phyloP scores from a whole-genome alignment of 1,140 invertebrate genomes.

The Trichomalopsis sarcophagae region DNA sequence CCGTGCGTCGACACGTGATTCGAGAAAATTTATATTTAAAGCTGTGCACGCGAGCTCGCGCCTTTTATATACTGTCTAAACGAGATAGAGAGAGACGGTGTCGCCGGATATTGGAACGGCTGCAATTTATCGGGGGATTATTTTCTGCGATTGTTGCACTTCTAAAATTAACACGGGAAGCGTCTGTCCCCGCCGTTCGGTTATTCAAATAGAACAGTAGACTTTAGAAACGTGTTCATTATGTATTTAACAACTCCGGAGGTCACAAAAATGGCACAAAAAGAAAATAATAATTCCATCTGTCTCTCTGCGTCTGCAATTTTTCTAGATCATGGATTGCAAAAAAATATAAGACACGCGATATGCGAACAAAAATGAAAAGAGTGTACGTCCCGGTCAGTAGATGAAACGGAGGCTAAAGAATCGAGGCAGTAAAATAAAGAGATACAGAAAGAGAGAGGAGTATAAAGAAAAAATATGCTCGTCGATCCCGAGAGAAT shows the following conservation, averaged over 20 bases:
- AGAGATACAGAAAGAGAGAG: not conserved
- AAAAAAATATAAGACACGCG: slow-evolving; percentile 10
- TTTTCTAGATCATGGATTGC: not conserved
- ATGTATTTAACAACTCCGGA: too few relatives aligned
- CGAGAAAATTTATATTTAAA: slow-evolving; percentile 4
- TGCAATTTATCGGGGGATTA: too few relatives aligned
- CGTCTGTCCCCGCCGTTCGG: too few relatives aligned
- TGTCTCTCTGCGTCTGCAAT: not conserved
- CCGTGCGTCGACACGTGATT: slow-evolving; percentile 50
- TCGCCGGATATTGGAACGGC: too few relatives aligned
- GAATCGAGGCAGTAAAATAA: slow-evolving; percentile 29
- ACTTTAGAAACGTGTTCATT: too few relatives aligned
- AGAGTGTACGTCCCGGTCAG: not conserved
- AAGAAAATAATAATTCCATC: too few relatives aligned
- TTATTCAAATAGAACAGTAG: too few relatives aligned
- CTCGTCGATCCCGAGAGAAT: slow-evolving; percentile 42
- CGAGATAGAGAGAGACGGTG: too few relatives aligned
- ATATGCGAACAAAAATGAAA: slow-evolving; percentile 38
- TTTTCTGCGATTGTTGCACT: too few relatives aligned
- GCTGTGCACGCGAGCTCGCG: not conserved
- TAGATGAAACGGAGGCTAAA: slow-evolving; percentile 36
- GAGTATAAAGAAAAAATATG: slow-evolving; percentile 45
- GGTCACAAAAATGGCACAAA: too few relatives aligned
- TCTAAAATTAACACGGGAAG: too few relatives aligned
- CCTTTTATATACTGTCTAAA: not conserved